Evolutionary conservation across 2,797 vertebrate species (phyloP).

Genomic region (Chromis chromis): DNA sequence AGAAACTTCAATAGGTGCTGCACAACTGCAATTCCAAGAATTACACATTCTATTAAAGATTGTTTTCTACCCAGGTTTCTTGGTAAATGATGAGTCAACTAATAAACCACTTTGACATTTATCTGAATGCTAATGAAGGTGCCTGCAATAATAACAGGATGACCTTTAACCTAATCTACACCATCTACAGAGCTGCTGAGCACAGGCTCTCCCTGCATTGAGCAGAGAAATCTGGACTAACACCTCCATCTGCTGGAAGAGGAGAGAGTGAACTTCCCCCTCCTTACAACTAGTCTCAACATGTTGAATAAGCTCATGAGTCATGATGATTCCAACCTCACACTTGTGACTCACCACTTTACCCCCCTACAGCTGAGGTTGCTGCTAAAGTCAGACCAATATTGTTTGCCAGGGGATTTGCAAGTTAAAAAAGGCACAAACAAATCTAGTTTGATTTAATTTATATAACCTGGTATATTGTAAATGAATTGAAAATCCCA

Average conservation of each 20-base stretch:
- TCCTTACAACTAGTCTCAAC: slow-evolving; percentile 21
- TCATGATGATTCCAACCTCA: slow-evolving; percentile 41
- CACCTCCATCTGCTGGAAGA: slow-evolving; percentile 71
- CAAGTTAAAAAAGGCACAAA: too few relatives aligned
- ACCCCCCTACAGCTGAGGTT: slow-evolving; percentile 51
- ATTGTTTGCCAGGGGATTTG: slow-evolving; percentile 10
- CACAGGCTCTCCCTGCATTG: too few relatives aligned
- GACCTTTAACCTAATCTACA: slow-evolving; percentile 43
- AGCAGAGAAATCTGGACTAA: neutral
- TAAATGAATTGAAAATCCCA: too few relatives aligned
- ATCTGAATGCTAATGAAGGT: slow-evolving; percentile 16
- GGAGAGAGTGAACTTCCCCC: slow-evolving; percentile 19
- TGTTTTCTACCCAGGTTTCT: slow-evolving; percentile 3
- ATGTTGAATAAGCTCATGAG: slow-evolving; percentile 56
- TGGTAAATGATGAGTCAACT: slow-evolving; percentile 32
- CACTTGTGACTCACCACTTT: slow-evolving; percentile 60
- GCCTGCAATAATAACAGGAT: slow-evolving; percentile 7
- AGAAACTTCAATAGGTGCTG: too few relatives aligned
- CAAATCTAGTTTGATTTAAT: too few relatives aligned
- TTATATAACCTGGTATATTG: too few relatives aligned
- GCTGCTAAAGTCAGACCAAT: slow-evolving; percentile 33
- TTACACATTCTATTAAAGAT: neutral
- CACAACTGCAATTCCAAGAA: neutral
- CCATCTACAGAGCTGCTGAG: neutral
- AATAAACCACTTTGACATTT: slow-evolving; percentile 38